A percentile compares a stretch with the other conserved stretches of the same genome.
These are phyloP conservation scores for Thecophora atra DNA, from an alignment of 2,888 invertebrate species.

Conservation along the genomic window DNA sequence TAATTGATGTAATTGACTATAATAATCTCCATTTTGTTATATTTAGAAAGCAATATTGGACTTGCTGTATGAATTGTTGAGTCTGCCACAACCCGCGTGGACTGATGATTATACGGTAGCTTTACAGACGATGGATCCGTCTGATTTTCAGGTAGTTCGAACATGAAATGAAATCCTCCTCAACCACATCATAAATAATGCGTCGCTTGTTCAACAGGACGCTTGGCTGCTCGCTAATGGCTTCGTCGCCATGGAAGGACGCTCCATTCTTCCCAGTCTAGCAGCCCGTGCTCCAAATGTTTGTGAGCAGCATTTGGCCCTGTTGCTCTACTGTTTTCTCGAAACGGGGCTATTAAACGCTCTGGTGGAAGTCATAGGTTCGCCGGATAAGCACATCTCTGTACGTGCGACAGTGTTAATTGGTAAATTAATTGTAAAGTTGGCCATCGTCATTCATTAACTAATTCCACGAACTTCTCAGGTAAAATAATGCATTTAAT, in stretches of 20 bases:
- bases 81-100: conserved; percentile 89
- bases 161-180: background rate
- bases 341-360: conserved; percentile 88
- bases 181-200: background rate
- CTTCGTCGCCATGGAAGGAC: conserved; percentile 94
- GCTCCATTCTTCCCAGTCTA: conserved; percentile 84
- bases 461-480: conserved; percentile 46
- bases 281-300: conserved; percentile 88
- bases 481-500: conserved; percentile 88
- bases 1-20: no score
- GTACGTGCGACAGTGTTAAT: conserved; percentile 90
- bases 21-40: conserved; percentile 1
- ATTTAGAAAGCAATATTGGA: conserved; percentile 90
- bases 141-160: conserved; percentile 71
- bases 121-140: conserved; percentile 87
- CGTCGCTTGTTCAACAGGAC: conserved; percentile 67
- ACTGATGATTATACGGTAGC: conserved; percentile 92
- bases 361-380: conserved; percentile 89
- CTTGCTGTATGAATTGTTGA: conserved; percentile 88
- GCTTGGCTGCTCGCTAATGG: conserved; percentile 91
- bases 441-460: background rate
- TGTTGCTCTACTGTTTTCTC: conserved; percentile 88
- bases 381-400: conserved; percentile 88
- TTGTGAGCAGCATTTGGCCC: conserved; percentile 88
- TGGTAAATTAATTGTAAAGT: conserved; percentile 67